Percentiles rank a stretch among this genome's conserved stretches.
Evolutionary conservation across 2,113 vertebrate genomes (phyloP).

Genomic region (Centropristis striata): DNA sequence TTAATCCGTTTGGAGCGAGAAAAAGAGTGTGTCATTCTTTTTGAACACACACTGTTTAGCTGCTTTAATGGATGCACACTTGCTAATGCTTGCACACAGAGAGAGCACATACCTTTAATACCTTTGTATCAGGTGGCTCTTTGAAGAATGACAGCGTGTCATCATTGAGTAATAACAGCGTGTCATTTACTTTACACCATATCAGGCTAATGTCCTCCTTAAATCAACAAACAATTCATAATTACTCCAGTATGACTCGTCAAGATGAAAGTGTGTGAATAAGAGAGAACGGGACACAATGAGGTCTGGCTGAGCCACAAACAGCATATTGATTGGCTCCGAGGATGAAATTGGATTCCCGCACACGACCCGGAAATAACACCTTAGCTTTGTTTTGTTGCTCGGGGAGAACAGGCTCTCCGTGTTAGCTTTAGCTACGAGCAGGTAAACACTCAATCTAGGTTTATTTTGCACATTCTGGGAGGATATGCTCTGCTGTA

Average conservation of each 20-base stretch:
- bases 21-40: slow-evolving; percentile 40
- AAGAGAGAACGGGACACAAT: background rate
- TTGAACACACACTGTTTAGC: slow-evolving; percentile 41
- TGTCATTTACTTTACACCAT: slow-evolving; percentile 8
- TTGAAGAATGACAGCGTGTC: slow-evolving; percentile 5
- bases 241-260: background rate
- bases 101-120: slow-evolving; percentile 4
- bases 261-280: slow-evolving; percentile 2
- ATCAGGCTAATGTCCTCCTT: slow-evolving; percentile 3
- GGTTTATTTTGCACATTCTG: background rate
- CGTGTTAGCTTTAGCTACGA: background rate
- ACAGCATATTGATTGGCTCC: slow-evolving; percentile 25
- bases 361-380: slow-evolving; percentile 5
- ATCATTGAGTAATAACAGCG: slow-evolving; percentile 8
- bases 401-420: background rate
- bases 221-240: slow-evolving; percentile 25
- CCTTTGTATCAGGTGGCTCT: slow-evolving; percentile 3
- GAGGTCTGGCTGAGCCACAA: slow-evolving; percentile 2
- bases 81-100: slow-evolving; percentile 14
- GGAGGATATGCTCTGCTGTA: background rate
- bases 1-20: slow-evolving; percentile 46
- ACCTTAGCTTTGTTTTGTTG: slow-evolving; percentile 7
- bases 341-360: slow-evolving; percentile 25
- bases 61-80: slow-evolving; percentile 54
- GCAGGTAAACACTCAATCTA: background rate